Base-by-base conservation (phyloP, 2,797 vertebrate genomes). In the Gymnocypris eckloni region DNA sequence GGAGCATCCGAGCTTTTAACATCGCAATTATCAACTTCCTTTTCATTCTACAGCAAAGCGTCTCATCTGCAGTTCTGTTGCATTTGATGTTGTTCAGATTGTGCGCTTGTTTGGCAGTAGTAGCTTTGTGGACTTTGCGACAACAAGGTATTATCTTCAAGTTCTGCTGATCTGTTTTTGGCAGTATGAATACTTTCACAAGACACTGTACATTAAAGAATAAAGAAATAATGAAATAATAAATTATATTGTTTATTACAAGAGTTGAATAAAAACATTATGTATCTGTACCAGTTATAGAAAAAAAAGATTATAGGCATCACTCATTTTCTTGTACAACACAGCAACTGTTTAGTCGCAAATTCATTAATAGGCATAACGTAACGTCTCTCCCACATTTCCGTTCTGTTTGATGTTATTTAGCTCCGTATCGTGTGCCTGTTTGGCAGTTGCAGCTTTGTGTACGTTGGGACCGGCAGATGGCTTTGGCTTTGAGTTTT, bases 401-500 rank as follows among this genome's bases (percentile, higher is more conserved):
- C 64, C n/a, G 13, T 75, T 69, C 86, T 1, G 22, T 89, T 88
- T 89, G 88, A 89, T 84, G 81, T 84, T 61, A 52, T 48, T 72
- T 59, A 48, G 37, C 41, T 81, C 76, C 66, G 56, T 83, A 87
- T 88, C 71, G 64, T n/a, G 39, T 39, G 37, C 50, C 85, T 77
- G 77, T 88, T 87, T 59, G 87, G 70, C 82, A 83, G 76, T 72
- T 72, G 85, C 70, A 79, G 75, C 79, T 69, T 77, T 85, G 79
- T 75, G 37, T 69, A 75, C 64, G 71, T 86, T 71, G 82, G 20
- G 76, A 88, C 48, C 39, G 79, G 82, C 89, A 89, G 85, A 90
- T 83, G 85, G 77, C 48, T 82, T 66, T 45, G 83, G 20, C 83
- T 76, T 79, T 78, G 81, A 70, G 81, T 33, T 84, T 84, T 72